Base-by-base conservation (phyloP, 1,140 invertebrate species). In the Acromyrmex heyeri region DNA sequence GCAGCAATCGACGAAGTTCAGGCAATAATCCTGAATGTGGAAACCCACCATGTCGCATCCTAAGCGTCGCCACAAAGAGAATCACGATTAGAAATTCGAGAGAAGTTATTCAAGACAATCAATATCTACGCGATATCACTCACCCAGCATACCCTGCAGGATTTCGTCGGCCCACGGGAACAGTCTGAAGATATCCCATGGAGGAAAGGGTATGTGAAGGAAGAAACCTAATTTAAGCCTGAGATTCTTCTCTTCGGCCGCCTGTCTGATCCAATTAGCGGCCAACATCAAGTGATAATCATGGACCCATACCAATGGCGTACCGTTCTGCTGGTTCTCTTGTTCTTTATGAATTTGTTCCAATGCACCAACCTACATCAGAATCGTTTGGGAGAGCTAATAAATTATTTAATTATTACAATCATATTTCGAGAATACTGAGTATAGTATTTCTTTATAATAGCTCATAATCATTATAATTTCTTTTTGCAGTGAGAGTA, bases 101-200 rank as follows among this genome's bases (percentile, higher is more conserved):
- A 34, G 16, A 4, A 38, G 24, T 50, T 12, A n/a, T 8, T 10
- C 14, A 38, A 78, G 12, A 79, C 18, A 67, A 53, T 55, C 30
- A 24, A 24, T 38, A 30, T 30, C 30, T 14, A 48, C 48, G 5
- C 30, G 21, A 50, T 65, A 21, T 21, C 27, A 93, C 92, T 95
- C 93, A 97, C 96, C 97, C 50, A 98, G 95, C 96, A 98, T 98
- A 85, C 98, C 98, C 94, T 98, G 98, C n/a, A 99, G 96, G 64
- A 99, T 97, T 95, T 98, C 98, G 94, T 99, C 98, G 64, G 98
- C 97, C 98, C 98, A 98, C 3, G 98, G 98, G 90, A 98, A 97
- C 16, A 99, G 95, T 75, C 98, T 96, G 95, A 98, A 98, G 70
- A 99, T 98, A 91, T 99, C 98, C 98, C 98, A 99, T 2, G 98